Evolutionary conservation across 2,113 vertebrate genomes (phyloP).

Genomic region (Coracopsis vasa): DNA sequence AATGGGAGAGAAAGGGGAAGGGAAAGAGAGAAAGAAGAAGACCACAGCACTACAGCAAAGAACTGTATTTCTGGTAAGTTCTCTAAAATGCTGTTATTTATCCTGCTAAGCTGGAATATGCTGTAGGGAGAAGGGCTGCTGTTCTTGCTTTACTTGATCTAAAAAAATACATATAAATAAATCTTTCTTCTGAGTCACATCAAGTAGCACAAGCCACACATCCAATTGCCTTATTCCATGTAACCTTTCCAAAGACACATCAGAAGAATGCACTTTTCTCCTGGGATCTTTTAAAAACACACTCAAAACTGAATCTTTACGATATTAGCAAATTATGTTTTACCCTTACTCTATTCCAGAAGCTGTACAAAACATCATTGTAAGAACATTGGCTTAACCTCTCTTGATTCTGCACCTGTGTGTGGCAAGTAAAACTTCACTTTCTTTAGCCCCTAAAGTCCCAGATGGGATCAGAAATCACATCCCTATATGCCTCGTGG

Average conservation of each 20-base stretch:
- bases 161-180: background rate
- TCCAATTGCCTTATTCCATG: background rate
- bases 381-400: background rate
- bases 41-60: background rate
- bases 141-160: background rate
- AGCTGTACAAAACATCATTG: background rate
- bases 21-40: background rate
- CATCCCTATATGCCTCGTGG: background rate
- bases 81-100: background rate
- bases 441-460: background rate
- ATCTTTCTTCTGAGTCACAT: background rate
- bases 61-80: background rate
- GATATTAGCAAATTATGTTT: background rate
- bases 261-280: background rate
- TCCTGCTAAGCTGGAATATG: background rate
- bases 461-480: background rate
- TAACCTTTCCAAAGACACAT: background rate
- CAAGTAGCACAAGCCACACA: background rate
- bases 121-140: background rate
- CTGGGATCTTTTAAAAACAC: background rate
- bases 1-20: background rate
- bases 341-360: background rate
- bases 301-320: background rate
- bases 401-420: background rate
- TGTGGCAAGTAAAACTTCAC: background rate